Evolutionary conservation across 2,888 invertebrate genomes (phyloP), one percentile per base, ranked within the genome.

Genomic region (Calliphora vomitoria): DNA sequence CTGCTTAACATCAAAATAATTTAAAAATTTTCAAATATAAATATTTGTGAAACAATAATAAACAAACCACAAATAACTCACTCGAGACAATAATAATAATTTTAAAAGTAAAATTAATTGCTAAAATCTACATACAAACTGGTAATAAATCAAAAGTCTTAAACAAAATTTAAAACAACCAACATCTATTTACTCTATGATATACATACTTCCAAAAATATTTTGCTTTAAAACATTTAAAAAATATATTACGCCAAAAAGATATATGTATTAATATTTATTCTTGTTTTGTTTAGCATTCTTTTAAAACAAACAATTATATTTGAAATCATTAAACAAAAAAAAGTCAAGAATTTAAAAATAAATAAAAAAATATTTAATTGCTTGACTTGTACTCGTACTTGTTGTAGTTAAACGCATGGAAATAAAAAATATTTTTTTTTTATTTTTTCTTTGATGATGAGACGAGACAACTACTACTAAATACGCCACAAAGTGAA

Each of bases 71-170:
- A 31, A 18, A 38, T 38, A 35, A 47, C 8, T 53, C 68, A 69
- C 35, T 20, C 47, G 10, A 69, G 31, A 35, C 55, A 47, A 58
- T 35, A 15, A 55, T 5, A 18, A 55, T 5, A 44, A 15, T 25
- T 60, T 38, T 6, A n/a, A 66, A 55, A 41, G 4, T 20, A 13
- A 69, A 74, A 74, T 72, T 31, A 69, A 69, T 78, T 68, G 41
- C 44, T 25, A 58, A 78, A 78, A 25, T 8, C 4, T 35, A 8
- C 5, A 25, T 62, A 38, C 18, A 47, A 62, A 13, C 25, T n/a
- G 8, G 20, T 50, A 60, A 79, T 60, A 80, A 80, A 80, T 71
- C 35, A 80, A 79, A 79, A 44, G 8, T 25, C 62, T 64, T 50
- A 75, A 50, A 62, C 1, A 47, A 25, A 75, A 31, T 6, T 47